Evolutionary conservation across 2,113 vertebrate genomes (phyloP), one percentile per base, ranked within the genome.

Genomic region (Hypocryptadius cinnamomeus): DNA sequence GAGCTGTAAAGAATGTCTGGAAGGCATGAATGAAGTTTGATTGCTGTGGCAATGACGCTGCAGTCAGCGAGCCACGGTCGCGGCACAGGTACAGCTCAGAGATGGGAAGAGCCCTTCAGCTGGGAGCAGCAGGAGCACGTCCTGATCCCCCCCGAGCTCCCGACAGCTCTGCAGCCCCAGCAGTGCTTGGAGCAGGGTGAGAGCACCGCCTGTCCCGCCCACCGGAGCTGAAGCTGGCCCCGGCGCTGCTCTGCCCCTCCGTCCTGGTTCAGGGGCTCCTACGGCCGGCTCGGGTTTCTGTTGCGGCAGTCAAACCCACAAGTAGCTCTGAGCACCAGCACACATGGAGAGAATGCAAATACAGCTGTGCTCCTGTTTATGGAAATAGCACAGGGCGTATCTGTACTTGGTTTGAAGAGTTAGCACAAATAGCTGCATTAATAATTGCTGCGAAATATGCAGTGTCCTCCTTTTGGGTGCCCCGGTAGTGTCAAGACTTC

Each of bases 151-250:
- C 24, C 35, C 1, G 61, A 50, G 74, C 82, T 79, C 14, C 74
- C 4, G 23, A 22, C 33, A n/a, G 54, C 54, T 22, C 54, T 60
- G 31, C 60, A 45, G 66, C 53, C 42, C 33, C 21, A 18, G 24
- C 28, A 30, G 22, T 0, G 33, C 69, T 14, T 4, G 74, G 44
- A 54, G 79, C 11, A 20, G 70, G 24, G 21, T 4, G 27, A 21
- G 53, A 33, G n/a, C 64, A 5, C 13, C 0, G 0, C 0, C 2
- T 25, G 81, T 25, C 65, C 0, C 1, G 20, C 15, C 30, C 79
- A 6, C 5, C 0, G 1, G 18, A 6, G 40, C 54, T 39, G 85
- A 4, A 18, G 25, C 57, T n/a, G n/a, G n/a, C n/a, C 10, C 5
- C 9, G 3, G 53, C 33, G 13, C 40, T 8, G 72, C 27, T 12